phyloP scores from a whole-genome alignment of 2,113 vertebrate species.

The Bos indicus region DNA sequence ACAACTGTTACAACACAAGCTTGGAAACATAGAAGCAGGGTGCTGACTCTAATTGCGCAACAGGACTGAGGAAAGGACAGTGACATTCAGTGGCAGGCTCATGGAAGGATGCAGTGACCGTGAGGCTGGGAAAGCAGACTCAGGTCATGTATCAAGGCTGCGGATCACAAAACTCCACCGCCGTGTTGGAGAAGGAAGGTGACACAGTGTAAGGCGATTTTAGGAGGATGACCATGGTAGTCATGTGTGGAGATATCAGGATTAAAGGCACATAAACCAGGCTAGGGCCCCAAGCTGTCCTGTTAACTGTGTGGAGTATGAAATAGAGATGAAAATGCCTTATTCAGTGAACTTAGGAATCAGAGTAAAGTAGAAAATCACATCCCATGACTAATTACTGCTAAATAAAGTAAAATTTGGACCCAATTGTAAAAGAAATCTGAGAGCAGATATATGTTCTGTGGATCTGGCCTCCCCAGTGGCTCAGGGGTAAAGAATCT shows the following conservation, averaged over 20 bases:
- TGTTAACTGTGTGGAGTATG: neutral
- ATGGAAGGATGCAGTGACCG: neutral
- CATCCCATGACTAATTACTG: neutral
- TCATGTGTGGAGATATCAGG: no score
- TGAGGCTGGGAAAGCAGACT: neutral
- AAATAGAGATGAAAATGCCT: neutral
- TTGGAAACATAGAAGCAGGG: neutral
- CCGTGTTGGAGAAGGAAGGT: neutral
- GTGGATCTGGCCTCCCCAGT: neutral
- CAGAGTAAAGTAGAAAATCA: neutral
- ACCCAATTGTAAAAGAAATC: neutral
- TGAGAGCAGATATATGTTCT: neutral
- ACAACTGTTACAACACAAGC: neutral
- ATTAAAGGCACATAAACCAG: neutral
- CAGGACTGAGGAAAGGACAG: rapidly evolving
- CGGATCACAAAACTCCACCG: neutral
- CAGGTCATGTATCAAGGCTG: no score
- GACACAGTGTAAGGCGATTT: neutral
- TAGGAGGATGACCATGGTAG: neutral
- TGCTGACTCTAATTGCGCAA: neutral
- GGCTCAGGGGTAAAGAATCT: neutral
- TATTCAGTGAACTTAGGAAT: neutral
- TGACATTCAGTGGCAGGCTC: neutral
- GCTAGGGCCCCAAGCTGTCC: neutral
- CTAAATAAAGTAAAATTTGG: neutral